These are phyloP conservation scores for Drosophila oshimai DNA, from an alignment of 1,140 invertebrate genomes.

Conservation along the genomic window DNA sequence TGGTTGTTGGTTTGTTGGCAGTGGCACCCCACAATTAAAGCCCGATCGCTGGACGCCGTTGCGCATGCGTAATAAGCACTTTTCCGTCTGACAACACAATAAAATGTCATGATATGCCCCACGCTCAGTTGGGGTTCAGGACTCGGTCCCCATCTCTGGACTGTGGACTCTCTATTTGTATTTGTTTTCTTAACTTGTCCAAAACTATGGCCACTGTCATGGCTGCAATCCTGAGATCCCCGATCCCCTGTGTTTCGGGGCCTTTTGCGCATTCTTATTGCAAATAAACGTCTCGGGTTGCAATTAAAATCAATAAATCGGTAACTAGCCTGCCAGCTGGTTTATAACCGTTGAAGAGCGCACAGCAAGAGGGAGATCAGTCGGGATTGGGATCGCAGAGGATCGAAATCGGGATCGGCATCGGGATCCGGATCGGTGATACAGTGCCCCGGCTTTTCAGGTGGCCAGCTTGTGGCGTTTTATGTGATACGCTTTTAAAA, in stretches of 20 bases:
- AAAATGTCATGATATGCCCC: slow-evolving; percentile 83
- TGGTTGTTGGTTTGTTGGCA: no score
- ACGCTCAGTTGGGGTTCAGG: slow-evolving; percentile 63
- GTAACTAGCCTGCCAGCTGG: slow-evolving; percentile 79
- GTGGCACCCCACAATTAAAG: slow-evolving; percentile 77
- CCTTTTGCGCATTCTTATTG: slow-evolving; percentile 71
- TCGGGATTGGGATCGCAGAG: not conserved
- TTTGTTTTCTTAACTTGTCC: slow-evolving; percentile 73
- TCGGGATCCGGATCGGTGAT: slow-evolving; percentile 9
- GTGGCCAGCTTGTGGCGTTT: slow-evolving; percentile 21
- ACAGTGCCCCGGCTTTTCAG: no score
- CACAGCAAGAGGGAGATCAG: slow-evolving; percentile 30
- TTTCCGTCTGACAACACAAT: slow-evolving; percentile 83
- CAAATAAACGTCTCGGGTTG: slow-evolving; percentile 76
- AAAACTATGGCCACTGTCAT: slow-evolving; percentile 71
- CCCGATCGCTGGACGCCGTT: slow-evolving; percentile 51
- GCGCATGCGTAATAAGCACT: slow-evolving; percentile 83
- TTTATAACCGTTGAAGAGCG: slow-evolving; percentile 64
- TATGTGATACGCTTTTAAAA: slow-evolving; percentile 46
- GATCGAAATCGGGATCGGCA: not conserved
- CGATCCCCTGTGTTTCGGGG: slow-evolving; percentile 27
- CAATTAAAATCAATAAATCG: slow-evolving; percentile 81
- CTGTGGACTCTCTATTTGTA: slow-evolving; percentile 15
- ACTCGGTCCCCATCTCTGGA: not conserved
- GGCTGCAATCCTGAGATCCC: not conserved